phyloP scores from a whole-genome alignment of 2,888 invertebrate genomes.

The Melieria picta region DNA sequence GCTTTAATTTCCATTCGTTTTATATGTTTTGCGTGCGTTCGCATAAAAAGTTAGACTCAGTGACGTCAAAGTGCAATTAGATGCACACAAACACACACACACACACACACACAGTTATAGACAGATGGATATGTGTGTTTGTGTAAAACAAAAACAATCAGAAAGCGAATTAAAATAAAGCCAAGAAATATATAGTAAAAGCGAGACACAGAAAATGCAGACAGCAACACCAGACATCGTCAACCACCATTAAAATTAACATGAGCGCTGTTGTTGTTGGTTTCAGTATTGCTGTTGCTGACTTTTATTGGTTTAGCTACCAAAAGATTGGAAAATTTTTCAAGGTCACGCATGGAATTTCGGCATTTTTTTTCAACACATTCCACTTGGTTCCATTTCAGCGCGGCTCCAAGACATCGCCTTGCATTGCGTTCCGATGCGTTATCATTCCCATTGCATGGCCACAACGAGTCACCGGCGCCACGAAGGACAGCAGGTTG shows the following conservation, averaged over 20 bases:
- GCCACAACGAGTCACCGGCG: no score
- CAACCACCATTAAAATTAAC: constrained; percentile 26
- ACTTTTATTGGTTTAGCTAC: constrained; percentile 34
- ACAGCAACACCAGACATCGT: constrained; percentile 41
- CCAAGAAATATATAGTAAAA: constrained; percentile 47
- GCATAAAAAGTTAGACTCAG: not conserved
- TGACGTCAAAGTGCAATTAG: constrained; percentile 19
- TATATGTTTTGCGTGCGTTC: not conserved
- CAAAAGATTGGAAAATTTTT: constrained; percentile 57
- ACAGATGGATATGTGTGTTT: constrained; percentile 24
- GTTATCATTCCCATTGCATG: no score
- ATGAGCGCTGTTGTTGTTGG: constrained; percentile 19
- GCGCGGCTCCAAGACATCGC: no score
- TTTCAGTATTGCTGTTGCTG: constrained; percentile 31
- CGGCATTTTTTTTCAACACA: constrained; percentile 55
- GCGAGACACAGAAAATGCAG: constrained; percentile 55
- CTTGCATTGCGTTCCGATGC: no score
- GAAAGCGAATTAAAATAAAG: constrained; percentile 32
- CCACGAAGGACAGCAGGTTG: no score
- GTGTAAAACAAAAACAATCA: constrained; percentile 32
- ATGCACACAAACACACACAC: not conserved
- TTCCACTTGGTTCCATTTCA: not conserved
- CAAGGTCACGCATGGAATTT: constrained; percentile 63
- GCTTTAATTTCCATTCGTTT: constrained; percentile 7
- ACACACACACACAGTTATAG: not conserved